Conservation (phyloP, 2,113 vertebrate genomes). For the Brachypteracias leptosomus region DNA sequence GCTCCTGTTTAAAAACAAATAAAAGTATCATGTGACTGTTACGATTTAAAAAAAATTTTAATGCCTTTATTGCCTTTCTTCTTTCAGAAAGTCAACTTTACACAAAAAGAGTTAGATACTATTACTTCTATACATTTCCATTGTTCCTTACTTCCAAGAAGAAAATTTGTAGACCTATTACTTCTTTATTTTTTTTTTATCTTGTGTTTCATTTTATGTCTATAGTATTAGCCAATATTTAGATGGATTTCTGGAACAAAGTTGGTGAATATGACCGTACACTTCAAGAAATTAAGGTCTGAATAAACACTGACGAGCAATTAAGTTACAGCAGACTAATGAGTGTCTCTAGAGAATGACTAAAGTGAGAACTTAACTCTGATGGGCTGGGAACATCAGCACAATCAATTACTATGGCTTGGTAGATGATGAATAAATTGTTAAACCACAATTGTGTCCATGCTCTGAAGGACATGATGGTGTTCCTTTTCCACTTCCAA, state of each 20-base stretch:
- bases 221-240: background rate
- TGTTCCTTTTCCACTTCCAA: background rate
- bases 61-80: background rate
- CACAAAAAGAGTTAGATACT: background rate
- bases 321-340: background rate
- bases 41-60: background rate
- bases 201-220: background rate
- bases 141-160: background rate
- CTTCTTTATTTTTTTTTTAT: background rate
- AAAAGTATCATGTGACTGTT: background rate
- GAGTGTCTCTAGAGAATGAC: background rate
- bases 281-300: background rate
- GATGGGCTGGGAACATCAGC: background rate
- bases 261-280: background rate
- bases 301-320: background rate
- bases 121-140: background rate
- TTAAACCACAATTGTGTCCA: background rate
- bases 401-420: background rate
- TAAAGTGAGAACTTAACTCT: background rate
- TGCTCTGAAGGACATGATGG: background rate
- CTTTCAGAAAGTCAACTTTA: background rate
- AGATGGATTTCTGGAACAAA: background rate
- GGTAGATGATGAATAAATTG: background rate
- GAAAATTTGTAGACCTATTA: background rate
- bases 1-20: conserved; percentile 56